Conservation (phyloP, 1,140 invertebrate genomes). For the Camponotus floridanus region DNA sequence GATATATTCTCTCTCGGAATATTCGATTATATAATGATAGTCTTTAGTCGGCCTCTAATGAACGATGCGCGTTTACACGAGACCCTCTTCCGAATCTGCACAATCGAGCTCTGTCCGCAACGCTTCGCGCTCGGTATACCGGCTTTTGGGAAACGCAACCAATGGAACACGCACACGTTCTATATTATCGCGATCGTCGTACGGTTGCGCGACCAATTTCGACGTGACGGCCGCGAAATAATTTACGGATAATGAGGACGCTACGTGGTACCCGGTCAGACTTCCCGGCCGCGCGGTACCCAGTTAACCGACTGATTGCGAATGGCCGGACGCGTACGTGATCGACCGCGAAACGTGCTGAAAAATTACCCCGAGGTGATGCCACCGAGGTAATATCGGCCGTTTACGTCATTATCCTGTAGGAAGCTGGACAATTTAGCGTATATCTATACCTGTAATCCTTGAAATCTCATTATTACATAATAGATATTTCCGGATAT, state of each 20-base stretch:
- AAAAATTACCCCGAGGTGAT: conserved; percentile 68
- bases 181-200: conserved; percentile 72
- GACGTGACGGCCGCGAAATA: conserved; percentile 72
- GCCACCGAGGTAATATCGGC: not conserved
- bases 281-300: conserved; percentile 48
- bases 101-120: conserved; percentile 44
- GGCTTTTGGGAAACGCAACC: conserved; percentile 62
- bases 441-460: not conserved
- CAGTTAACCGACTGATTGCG: conserved; percentile 68
- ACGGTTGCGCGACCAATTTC: conserved; percentile 68
- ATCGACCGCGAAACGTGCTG: conserved; percentile 69
- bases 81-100: conserved; percentile 47
- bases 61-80: conserved; percentile 46
- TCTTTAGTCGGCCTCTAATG: conserved; percentile 31
- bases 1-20: not conserved
- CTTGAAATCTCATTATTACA: not conserved
- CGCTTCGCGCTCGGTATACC: conserved; percentile 43
- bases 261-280: conserved; percentile 66
- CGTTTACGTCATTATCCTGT: not conserved
- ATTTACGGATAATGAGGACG: conserved; percentile 75
- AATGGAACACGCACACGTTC: conserved; percentile 68
- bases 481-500: not conserved
- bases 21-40: conserved; percentile 16
- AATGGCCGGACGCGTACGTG: conserved; percentile 64
- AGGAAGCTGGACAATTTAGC: not conserved